A percentile compares a stretch with the other conserved stretches of the same genome.
These are phyloP conservation scores for Hoplostethus atlanticus DNA, from an alignment of 2,797 vertebrate genomes.

Conservation along the genomic window DNA sequence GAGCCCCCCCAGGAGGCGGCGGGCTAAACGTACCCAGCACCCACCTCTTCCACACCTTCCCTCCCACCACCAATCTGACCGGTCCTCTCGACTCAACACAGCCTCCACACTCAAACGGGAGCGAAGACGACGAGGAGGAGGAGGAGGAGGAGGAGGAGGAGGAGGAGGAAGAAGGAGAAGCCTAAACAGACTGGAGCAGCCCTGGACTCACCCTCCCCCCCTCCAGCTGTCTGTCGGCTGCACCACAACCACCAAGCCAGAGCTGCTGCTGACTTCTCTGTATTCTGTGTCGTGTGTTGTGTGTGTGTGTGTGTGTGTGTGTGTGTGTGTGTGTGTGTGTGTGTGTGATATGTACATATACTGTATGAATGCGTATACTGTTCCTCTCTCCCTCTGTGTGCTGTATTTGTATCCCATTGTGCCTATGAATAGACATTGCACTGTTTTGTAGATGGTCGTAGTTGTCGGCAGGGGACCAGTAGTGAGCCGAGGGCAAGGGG, in stretches of 20 bases:
- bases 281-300: conserved; percentile 44
- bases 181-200: conserved; percentile 47
- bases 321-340: conserved; percentile 33
- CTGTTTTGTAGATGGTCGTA: conserved; percentile 83
- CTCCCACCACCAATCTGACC: conserved; percentile 25
- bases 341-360: conserved; percentile 49
- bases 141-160: conserved; percentile 6
- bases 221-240: conserved; percentile 56
- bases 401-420: conserved; percentile 81
- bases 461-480: conserved; percentile 65
- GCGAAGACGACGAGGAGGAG: background rate
- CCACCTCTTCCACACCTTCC: background rate
- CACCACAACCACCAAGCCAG: conserved; percentile 66
- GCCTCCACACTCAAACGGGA: conserved; percentile 13
- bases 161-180: conserved; percentile 28
- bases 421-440: conserved; percentile 86
- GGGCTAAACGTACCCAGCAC: conserved; percentile 42
- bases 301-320: conserved; percentile 42
- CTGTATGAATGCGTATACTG: conserved; percentile 63
- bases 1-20: conserved; percentile 50
- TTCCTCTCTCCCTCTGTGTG: conserved; percentile 65
- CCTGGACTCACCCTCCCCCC: conserved; percentile 31
- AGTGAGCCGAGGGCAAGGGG: conserved; percentile 67
- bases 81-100: conserved; percentile 4
- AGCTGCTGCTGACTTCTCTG: conserved; percentile 70